phyloP scores from a whole-genome alignment of 2,888 invertebrate genomes.

The Conomelus anceps region DNA sequence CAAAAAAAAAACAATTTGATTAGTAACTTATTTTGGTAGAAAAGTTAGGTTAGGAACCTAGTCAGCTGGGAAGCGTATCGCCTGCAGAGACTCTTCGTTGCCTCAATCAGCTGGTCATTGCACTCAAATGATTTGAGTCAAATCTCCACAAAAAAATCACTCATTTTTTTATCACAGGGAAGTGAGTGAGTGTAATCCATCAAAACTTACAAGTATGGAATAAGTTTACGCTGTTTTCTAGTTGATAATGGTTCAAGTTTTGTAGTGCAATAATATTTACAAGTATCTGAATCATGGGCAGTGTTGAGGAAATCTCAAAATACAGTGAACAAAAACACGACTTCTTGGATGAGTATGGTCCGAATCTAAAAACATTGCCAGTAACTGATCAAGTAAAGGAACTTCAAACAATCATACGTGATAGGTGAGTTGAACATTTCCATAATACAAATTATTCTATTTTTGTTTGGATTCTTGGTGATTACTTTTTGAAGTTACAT shows the following conservation, averaged over 20 bases:
- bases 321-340: constrained; percentile 19
- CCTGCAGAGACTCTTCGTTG: neutral
- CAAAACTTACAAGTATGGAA: neutral
- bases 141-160: neutral
- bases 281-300: neutral
- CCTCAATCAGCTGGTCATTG: neutral
- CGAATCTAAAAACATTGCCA: constrained; percentile 63
- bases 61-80: neutral
- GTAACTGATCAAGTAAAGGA: constrained; percentile 75
- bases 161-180: neutral
- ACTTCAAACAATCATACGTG: constrained; percentile 76
- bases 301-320: constrained; percentile 11
- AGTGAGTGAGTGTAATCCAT: neutral
- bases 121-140: no score
- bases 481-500: neutral
- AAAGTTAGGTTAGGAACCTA: no score
- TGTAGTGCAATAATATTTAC: neutral
- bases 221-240: neutral
- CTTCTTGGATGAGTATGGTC: constrained; percentile 48
- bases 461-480: neutral
- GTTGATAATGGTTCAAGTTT: neutral
- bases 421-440: constrained; percentile 57
- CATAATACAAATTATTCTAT: neutral
- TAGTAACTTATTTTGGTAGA: no score
- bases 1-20: no score